Evolutionary conservation across 1,140 invertebrate species (phyloP), one percentile per base, ranked within the genome.

Genomic region (Aphelenchoides avenae): DNA sequence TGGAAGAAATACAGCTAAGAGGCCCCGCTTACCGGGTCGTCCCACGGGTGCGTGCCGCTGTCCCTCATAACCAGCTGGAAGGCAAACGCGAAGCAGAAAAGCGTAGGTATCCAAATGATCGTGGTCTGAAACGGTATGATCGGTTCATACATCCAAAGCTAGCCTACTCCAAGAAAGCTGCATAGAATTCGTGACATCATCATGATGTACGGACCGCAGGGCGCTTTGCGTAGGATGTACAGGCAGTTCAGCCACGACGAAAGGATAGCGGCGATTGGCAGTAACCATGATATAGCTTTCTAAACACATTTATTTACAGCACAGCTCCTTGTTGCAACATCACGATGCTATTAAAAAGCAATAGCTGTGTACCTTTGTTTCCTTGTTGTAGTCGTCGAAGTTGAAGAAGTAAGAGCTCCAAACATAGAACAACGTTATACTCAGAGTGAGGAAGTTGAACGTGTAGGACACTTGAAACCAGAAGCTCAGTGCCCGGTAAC

Each of bases 41-140:
- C 65, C 65, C 65, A 68, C 15, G 65, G 65, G 1, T 49, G 30
- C 22, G 67, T 66, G 41, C 65, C 68, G 50, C 36, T 40, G 50
- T 68, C 55, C 34, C 60, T 41, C 65, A 68, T 68, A 20, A 68
- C 51, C n/a, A 68, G 34, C 50, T 66, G 52, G 49, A 68, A 68
- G 13, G 68, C 36, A 44, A 68, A 68, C 18, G 65, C 68, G 33
- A 68, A 68, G 13, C 48, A 57, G 26, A 69, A 30, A 18, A 68
- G 49, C 24, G 65, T 68, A 30, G 65, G 68, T 33, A 68, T 67
- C 65, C 65, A 68, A 40, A 68, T 72, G 18, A 72, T 48, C 27
- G 68, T 71, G 33, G 61, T 67, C 56, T 43, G 41, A 34, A 47
- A 66, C 41, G n/a, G 22, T n/a, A n/a, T n/a, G n/a, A n/a, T n/a